Evolutionary conservation across 1,140 invertebrate genomes (phyloP), one percentile per base, ranked within the genome.

Genomic region (Andricus grossulariae): DNA sequence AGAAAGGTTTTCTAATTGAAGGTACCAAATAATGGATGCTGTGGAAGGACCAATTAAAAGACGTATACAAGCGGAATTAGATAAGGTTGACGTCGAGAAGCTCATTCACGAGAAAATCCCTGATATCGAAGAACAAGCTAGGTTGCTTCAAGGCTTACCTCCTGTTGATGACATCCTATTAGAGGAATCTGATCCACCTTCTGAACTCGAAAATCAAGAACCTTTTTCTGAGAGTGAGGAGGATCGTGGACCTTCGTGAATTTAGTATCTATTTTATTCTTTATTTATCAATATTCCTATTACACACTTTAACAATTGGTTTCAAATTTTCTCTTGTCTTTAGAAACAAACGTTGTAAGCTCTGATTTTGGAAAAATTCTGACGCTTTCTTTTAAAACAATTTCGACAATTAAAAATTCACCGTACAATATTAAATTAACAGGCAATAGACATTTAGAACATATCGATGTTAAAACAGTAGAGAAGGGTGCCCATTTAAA

Each of bases 11-110:
- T 7, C 60, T 76, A 66, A 71, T 72, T 66, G 39, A 73, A 91
- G 90, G 72, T 95, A 96, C 90, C 96, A 97, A 90, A 96, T 97
- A 78, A 95, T 96, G 93, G 95, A 96, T 85, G 95, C 96, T 5
- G 87, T 96, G 11, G 96, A 97, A 89, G 93, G 93, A 72, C 95
- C 95, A 0, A 88, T 96, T 3, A 95, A 93, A 83, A 93, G 93
- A 77, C 93, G 94, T 66, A 91, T 96, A 0, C 93, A 94, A 82
- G 93, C 94, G 77, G 93, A 95, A 80, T 88, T 96, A 39, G 93
- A 96, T 83, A 93, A 93, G 80, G 91, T 96, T 39, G 93, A 97
- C 82, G 93, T 96, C 6, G 95, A 96, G 85, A 92, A 94, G 81
- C 88, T 94, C 51, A 95, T 96, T 75, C 93, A 94, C 76, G 91